Evolutionary conservation across 2,797 vertebrate species (phyloP).

Genomic region (Sebastes elongatus): DNA sequence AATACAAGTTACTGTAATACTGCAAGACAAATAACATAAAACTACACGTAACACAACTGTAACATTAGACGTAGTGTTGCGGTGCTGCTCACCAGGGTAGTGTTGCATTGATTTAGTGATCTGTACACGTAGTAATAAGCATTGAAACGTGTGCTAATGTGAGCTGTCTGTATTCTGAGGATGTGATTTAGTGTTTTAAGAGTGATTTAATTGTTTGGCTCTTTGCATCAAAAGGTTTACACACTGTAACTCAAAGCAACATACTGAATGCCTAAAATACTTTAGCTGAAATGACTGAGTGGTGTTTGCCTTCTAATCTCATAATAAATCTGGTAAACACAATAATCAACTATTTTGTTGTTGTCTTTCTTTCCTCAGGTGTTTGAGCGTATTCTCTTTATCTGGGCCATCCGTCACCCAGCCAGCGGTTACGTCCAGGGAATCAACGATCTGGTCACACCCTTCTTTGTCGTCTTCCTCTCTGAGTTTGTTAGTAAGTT

Average conservation of each 20-base stretch:
- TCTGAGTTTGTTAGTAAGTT: constrained; percentile 97
- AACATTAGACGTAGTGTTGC: neutral
- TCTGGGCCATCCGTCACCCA: constrained; percentile 99
- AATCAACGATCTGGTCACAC: constrained; percentile 98
- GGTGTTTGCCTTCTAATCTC: neutral
- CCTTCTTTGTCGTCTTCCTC: constrained; percentile 99
- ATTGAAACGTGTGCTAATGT: neutral
- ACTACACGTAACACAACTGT: neutral
- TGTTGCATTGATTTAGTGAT: neutral
- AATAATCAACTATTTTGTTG: neutral
- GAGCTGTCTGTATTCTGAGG: neutral
- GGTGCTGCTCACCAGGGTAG: neutral
- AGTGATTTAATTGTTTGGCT: neutral
- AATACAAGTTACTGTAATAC: neutral
- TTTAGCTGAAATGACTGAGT: neutral
- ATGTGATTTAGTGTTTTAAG: neutral
- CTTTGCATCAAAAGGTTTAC: neutral
- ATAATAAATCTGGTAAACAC: too few species aligned
- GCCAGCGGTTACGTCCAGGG: constrained; percentile 99
- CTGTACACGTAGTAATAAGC: neutral
- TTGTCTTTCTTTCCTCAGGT: constrained; percentile 82
- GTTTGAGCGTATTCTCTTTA: constrained; percentile 98
- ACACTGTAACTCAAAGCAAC: neutral
- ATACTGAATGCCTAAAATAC: neutral
- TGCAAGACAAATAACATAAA: neutral